phyloP scores from a whole-genome alignment of 2,888 invertebrate genomes.

The Allolobophora icterica region DNA sequence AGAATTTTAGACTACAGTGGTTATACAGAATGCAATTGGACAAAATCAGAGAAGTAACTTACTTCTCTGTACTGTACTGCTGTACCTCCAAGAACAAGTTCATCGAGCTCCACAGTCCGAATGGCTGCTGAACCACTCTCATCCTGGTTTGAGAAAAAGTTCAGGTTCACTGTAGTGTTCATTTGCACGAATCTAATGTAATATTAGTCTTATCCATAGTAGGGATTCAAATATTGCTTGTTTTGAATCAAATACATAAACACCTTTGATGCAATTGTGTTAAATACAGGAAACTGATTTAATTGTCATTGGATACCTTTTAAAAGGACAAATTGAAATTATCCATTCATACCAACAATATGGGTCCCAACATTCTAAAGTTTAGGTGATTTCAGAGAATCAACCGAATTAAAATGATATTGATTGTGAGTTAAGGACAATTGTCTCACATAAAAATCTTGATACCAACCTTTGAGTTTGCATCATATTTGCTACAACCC shows the following conservation, averaged over 20 bases:
- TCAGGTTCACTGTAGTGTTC: not conserved
- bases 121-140: conserved; percentile 70
- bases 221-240: not conserved
- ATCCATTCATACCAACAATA: no score
- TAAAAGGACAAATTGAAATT: no score
- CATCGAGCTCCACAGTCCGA: conserved; percentile 81
- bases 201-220: not conserved
- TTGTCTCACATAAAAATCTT: not conserved
- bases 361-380: not conserved
- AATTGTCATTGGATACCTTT: no score
- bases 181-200: not conserved
- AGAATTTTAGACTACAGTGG: not conserved
- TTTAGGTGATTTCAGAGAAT: no score
- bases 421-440: not conserved
- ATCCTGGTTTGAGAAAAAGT: conserved; percentile 60
- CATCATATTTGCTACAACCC: no score
- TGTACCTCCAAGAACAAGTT: conserved; percentile 78
- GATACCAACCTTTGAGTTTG: no score
- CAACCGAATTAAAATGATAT: no score
- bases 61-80: conserved; percentile 87
- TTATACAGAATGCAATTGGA: no score
- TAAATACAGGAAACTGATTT: no score
- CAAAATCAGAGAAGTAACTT: not conserved
- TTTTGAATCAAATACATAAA: not conserved
- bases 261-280: no score